A percentile compares a stretch with the other conserved stretches of the same genome.
Conservation (phyloP, 2,797 vertebrate genomes). For the Coreius guichenoti region DNA sequence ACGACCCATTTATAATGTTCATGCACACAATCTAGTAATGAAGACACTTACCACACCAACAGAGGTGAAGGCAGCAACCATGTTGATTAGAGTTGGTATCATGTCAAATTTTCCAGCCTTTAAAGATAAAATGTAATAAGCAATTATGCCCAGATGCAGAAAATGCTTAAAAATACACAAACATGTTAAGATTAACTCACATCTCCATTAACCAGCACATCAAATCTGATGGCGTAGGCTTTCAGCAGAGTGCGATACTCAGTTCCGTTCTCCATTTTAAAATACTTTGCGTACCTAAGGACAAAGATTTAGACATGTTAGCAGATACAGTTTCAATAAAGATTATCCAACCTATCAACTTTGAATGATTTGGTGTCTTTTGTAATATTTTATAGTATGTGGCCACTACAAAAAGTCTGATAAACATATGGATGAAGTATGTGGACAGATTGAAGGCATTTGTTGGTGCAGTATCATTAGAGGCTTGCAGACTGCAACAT, state of each 20-base stretch:
- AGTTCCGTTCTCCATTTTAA: slow-evolving; percentile 85
- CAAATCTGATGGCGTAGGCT: slow-evolving; percentile 91
- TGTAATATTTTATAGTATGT: neutral
- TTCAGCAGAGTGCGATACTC: slow-evolving; percentile 92
- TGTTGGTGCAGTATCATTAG: neutral
- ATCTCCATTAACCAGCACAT: slow-evolving; percentile 92
- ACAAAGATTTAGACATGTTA: slow-evolving; percentile 36
- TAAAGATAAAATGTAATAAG: slow-evolving; percentile 16
- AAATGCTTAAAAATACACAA: neutral
- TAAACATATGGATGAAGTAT: neutral
- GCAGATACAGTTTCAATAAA: neutral
- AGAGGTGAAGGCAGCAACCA: slow-evolving; percentile 93
- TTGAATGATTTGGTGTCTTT: neutral
- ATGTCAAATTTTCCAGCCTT: slow-evolving; percentile 95
- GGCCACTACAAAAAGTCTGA: neutral
- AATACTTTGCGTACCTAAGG: slow-evolving; percentile 89
- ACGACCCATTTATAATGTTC: neutral
- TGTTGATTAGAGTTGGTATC: slow-evolving; percentile 94
- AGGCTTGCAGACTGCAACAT: neutral
- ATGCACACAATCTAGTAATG: neutral
- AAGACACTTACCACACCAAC: slow-evolving; percentile 89
- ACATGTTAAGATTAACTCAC: slow-evolving; percentile 75
- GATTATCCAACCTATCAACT: neutral
- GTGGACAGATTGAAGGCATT: neutral
- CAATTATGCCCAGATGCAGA: neutral